Evolutionary conservation across 2,797 vertebrate species (phyloP).

Genomic region (Sebastes cheni): DNA sequence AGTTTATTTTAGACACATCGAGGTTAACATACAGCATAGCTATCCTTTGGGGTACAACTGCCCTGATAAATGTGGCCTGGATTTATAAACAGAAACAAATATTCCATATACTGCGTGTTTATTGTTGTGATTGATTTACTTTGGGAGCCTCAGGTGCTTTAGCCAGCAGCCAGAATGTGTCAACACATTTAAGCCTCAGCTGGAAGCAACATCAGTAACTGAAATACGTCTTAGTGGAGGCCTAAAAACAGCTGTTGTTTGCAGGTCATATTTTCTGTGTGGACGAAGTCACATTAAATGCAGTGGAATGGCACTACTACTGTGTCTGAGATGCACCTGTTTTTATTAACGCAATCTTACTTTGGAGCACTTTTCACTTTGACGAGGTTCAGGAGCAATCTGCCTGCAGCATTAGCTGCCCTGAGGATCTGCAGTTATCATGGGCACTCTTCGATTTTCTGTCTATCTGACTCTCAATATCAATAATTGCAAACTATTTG

Average conservation of each 20-base stretch:
- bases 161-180: neutral
- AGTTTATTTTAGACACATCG: neutral
- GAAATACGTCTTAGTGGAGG: neutral
- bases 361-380: neutral
- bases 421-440: neutral
- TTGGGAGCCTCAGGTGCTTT: neutral
- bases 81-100: neutral
- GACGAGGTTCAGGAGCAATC: neutral
- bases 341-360: neutral
- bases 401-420: neutral
- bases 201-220: neutral
- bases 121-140: neutral
- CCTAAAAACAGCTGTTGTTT: neutral
- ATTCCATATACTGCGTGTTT: neutral
- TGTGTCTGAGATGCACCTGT: neutral
- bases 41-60: neutral
- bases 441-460: neutral
- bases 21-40: neutral
- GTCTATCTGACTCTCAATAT: neutral
- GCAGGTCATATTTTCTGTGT: neutral
- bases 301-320: neutral
- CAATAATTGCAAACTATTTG: neutral
- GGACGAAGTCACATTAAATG: neutral
- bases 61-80: neutral
- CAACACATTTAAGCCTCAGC: neutral